Conservation (phyloP, 2,113 vertebrate species). For the Vulpes vulpes region DNA sequence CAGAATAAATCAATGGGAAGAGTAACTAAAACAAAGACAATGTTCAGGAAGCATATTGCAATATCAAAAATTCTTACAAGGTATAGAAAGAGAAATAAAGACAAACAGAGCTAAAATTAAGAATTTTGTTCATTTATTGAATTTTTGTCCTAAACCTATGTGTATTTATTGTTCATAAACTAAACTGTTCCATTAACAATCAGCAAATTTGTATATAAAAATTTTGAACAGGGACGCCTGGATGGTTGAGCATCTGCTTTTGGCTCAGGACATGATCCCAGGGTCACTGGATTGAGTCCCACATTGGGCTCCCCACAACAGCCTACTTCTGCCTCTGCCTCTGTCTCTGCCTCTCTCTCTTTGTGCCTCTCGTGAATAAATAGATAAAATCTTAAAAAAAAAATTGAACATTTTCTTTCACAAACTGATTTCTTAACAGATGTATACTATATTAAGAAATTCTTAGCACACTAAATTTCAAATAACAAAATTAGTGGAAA, state of each 20-base stretch:
- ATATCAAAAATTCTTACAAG: neutral
- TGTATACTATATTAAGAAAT: neutral
- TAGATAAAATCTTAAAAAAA: too few species aligned
- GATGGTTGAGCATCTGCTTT: too few species aligned
- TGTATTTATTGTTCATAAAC: neutral
- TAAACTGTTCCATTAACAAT: neutral
- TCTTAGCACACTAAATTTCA: constrained; percentile 42
- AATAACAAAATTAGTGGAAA: constrained; percentile 50
- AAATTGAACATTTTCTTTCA: neutral
- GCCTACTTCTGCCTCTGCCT: too few species aligned
- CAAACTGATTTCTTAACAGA: neutral
- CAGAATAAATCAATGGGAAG: neutral
- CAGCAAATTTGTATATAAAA: neutral
- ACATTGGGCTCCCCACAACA: too few species aligned
- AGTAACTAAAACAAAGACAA: neutral
- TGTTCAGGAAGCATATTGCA: neutral
- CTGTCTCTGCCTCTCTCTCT: too few species aligned
- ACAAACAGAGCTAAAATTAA: constrained; percentile 54
- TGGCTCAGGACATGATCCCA: too few species aligned
- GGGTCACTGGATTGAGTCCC: too few species aligned
- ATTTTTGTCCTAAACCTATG: constrained; percentile 10
- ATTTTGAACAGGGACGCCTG: neutral
- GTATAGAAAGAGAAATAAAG: neutral
- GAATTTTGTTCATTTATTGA: constrained; percentile 60
- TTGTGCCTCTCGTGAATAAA: too few species aligned